These are phyloP conservation scores for Drosophila pallidifrons DNA, from an alignment of 1,140 invertebrate species.

Conservation along the genomic window DNA sequence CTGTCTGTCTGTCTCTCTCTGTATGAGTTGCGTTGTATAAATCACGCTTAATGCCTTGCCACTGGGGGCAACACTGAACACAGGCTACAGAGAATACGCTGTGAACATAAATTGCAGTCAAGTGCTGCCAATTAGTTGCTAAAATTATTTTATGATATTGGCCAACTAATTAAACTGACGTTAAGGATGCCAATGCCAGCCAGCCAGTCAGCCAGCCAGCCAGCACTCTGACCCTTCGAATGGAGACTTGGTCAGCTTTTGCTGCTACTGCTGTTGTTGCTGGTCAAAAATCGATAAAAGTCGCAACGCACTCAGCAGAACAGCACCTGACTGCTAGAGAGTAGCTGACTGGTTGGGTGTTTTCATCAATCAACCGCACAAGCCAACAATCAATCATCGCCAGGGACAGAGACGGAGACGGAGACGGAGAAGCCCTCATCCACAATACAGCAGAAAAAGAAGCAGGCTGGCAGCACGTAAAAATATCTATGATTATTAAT, in stretches of 20 bases:
- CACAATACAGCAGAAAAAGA: slow-evolving; percentile 39
- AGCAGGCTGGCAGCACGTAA: slow-evolving; percentile 30
- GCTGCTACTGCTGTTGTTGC: neutral
- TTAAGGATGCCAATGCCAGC: slow-evolving; percentile 5
- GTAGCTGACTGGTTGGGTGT: neutral
- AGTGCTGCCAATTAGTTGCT: slow-evolving; percentile 81
- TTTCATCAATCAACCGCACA: slow-evolving; percentile 70
- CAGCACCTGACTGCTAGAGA: neutral
- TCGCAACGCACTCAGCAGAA: neutral
- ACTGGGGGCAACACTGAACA: slow-evolving; percentile 5
- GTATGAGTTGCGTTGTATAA: slow-evolving; percentile 54
- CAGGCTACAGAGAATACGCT: slow-evolving; percentile 19
- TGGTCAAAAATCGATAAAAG: slow-evolving; percentile 55
- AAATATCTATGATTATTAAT: slow-evolving; percentile 77
- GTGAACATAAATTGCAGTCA: slow-evolving; percentile 75
- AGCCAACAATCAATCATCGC: slow-evolving; percentile 74
- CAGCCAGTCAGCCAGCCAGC: neutral
- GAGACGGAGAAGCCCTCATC: slow-evolving; percentile 15
- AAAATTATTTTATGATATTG: slow-evolving; percentile 80
- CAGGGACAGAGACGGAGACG: neutral
- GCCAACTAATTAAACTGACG: slow-evolving; percentile 72
- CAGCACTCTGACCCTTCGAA: neutral
- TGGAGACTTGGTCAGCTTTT: no score
- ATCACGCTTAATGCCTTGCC: slow-evolving; percentile 70
- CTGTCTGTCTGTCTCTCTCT: slow-evolving; percentile 15